Evolutionary conservation across 2,797 vertebrate genomes (phyloP).

Genomic region (Siniperca obscura): DNA sequence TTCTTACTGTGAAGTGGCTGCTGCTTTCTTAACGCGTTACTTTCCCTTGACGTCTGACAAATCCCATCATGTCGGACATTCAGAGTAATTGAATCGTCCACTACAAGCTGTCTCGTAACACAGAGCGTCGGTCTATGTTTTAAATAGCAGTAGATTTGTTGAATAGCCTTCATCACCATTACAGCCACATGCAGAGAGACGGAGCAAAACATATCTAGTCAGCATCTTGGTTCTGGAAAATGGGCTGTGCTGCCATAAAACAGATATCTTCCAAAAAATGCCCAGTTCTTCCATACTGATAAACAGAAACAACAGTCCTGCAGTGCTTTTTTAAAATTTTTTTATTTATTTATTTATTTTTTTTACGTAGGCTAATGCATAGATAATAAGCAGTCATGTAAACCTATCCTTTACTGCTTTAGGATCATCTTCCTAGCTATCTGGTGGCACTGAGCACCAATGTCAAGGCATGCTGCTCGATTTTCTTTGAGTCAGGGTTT

Average conservation of each 20-base stretch:
- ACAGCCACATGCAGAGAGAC: constrained; percentile 16
- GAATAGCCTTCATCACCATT: constrained; percentile 15
- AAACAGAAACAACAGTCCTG: neutral
- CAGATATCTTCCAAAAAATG: neutral
- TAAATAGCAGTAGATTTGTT: constrained; percentile 14
- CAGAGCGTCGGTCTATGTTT: neutral
- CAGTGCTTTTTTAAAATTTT: neutral
- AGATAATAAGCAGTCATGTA: constrained; percentile 60
- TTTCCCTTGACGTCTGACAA: neutral
- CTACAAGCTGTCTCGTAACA: neutral
- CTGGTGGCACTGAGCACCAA: constrained; percentile 57
- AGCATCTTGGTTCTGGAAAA: constrained; percentile 27
- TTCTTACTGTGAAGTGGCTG: neutral
- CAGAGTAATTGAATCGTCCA: neutral
- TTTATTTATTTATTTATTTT: too few species aligned
- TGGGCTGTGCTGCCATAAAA: neutral
- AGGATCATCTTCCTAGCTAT: constrained; percentile 64
- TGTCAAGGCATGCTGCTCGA: constrained; percentile 48
- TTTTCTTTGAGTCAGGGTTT: constrained; percentile 18
- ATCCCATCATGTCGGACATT: neutral
- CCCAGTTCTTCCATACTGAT: neutral
- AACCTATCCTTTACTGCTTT: constrained; percentile 50
- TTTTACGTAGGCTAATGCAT: constrained; percentile 49
- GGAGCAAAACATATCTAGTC: neutral
- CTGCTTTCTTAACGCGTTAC: constrained; percentile 4